Conservation (phyloP, 2,113 vertebrate species). For the Paramisgurnus dabryanus region DNA sequence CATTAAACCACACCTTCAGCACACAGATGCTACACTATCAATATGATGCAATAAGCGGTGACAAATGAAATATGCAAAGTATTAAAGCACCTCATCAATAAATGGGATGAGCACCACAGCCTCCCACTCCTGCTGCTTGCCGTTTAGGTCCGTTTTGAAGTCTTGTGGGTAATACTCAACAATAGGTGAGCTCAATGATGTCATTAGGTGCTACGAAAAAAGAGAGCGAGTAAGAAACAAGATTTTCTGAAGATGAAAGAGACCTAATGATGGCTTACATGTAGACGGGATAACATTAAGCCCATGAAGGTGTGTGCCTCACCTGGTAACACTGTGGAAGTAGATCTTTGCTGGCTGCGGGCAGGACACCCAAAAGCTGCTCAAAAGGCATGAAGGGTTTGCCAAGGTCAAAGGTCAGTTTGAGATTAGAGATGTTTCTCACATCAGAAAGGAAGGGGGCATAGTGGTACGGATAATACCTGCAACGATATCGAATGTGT, state of each 20-base stretch:
- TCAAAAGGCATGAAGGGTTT: conserved; percentile 97
- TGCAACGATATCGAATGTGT: conserved; percentile 53
- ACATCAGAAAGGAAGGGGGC: conserved; percentile 97
- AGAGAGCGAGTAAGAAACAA: not conserved
- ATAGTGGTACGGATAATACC: conserved; percentile 97
- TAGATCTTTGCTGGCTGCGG: conserved; percentile 92
- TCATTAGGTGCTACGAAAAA: conserved; percentile 89
- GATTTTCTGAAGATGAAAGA: too few relatives aligned
- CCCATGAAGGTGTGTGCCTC: conserved; percentile 13
- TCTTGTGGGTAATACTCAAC: conserved; percentile 94
- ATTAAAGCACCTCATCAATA: conserved; percentile 87
- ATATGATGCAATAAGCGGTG: not conserved
- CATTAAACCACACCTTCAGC: not conserved
- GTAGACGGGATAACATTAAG: not conserved
- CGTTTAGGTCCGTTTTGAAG: conserved; percentile 97
- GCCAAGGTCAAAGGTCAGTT: conserved; percentile 86
- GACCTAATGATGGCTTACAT: not conserved
- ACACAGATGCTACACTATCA: not conserved
- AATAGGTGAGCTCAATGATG: conserved; percentile 84
- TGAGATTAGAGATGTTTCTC: conserved; percentile 79
- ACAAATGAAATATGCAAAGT: not conserved
- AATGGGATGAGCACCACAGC: conserved; percentile 97
- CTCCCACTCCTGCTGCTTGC: conserved; percentile 99
- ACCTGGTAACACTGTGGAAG: conserved; percentile 91
- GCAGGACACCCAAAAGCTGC: conserved; percentile 93